Conservation (phyloP, 2,797 vertebrate genomes). For the Apodemus agrarius region DNA sequence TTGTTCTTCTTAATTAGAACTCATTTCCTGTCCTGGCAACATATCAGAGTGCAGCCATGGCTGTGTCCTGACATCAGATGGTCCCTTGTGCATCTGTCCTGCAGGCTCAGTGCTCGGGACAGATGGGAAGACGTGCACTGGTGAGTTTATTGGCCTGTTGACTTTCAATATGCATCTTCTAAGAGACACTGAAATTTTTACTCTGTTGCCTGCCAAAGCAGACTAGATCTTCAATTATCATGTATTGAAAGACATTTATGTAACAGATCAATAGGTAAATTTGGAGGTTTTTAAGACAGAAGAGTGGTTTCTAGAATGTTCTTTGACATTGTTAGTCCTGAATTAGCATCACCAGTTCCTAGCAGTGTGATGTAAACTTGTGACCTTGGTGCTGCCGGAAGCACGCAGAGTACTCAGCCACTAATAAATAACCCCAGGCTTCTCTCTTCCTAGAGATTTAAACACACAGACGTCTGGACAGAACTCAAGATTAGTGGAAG, state of each 20-base stretch:
- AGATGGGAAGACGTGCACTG: constrained; percentile 92
- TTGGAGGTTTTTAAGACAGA: background rate
- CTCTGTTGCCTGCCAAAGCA: constrained; percentile 27
- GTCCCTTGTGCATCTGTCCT: constrained; percentile 92
- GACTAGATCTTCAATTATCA: background rate
- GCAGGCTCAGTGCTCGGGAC: constrained; percentile 90
- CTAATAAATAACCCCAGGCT: background rate
- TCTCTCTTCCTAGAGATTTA: constrained; percentile 11
- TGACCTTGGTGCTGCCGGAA: background rate
- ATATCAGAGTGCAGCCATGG: constrained; percentile 89
- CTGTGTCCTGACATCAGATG: constrained; percentile 90
- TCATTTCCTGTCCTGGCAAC: constrained; percentile 88
- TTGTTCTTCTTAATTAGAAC: constrained; percentile 86
- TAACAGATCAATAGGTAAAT: background rate
- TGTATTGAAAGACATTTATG: background rate
- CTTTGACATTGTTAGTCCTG: background rate
- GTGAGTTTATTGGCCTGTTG: constrained; percentile 83
- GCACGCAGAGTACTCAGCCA: background rate
- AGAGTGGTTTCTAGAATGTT: background rate
- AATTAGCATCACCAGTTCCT: background rate
- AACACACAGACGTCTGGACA: background rate
- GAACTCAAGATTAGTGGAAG: background rate
- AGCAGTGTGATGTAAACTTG: background rate
- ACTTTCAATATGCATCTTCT: constrained; percentile 24
- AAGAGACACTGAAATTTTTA: background rate